Evolutionary conservation across 2,113 vertebrate genomes (phyloP), one percentile per base, ranked within the genome.

Genomic region (Alligator mississippiensis): DNA sequence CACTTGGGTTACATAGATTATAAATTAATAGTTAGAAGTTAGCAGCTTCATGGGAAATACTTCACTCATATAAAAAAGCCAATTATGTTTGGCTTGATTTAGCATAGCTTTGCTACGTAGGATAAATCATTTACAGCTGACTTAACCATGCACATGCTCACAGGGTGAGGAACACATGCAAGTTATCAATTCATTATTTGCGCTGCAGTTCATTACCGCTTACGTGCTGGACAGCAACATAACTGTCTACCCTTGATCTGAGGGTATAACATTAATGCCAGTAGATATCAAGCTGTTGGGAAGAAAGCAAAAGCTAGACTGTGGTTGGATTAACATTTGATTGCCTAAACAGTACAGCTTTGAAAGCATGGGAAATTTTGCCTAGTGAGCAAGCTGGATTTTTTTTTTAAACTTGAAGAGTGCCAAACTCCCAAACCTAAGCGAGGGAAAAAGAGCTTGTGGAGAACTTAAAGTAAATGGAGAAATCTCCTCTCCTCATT

Each of bases 51-150:
- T 97, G 95, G 97, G 97, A 98, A 98, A 96, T 95, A 84, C 27
- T 95, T 97, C 81, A 78, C 62, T 94, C 87, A 6, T 93, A 85
- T 34, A 77, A 93, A 90, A 96, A 87, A 95, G 63, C 90, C 96
- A 92, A 82, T 89, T 92, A 94, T 96, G 79, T 93, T 96, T 97
- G 95, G 93, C 80, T 96, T 96, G 95, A 95, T 93, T 96, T 95
- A 97, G 78, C 78, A 78, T 78, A 81, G 81, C 94, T 96, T 97
- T 96, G 90, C 94, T 97, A 96, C 58, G 19, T 78, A 70, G 87
- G 91, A 95, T 95, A 97, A 97, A 97, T 96, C 88, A 96, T 90
- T 97, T 97, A 92, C 96, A 98, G 97, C 94, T 97, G 97, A 93
- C 85, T 94, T 87, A 78, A 66, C 64, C 59, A 11, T 93, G 91